Evolutionary conservation across 2,888 invertebrate species (phyloP).

Genomic region (Atherix ibis): DNA sequence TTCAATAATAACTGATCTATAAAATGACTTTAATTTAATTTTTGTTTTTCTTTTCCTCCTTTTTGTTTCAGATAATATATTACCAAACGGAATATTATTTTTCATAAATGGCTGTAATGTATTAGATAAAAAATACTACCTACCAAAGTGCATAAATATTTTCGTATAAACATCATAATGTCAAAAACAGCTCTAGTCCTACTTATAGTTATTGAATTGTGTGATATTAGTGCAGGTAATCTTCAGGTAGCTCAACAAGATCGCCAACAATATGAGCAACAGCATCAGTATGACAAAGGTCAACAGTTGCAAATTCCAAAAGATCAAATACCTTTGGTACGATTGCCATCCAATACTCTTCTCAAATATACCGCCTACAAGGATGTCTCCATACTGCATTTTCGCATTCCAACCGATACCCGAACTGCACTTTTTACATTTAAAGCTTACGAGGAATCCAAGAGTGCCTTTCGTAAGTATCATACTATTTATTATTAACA

Average conservation of each 20-base stretch:
- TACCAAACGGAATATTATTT: no score
- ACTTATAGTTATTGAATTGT: constrained; percentile 8
- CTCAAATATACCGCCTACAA: constrained; percentile 39
- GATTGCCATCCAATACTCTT: constrained; percentile 34
- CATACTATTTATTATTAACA: neutral
- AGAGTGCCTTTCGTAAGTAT: constrained; percentile 32
- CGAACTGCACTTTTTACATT: constrained; percentile 33
- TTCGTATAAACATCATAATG: no score
- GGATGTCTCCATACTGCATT: constrained; percentile 42
- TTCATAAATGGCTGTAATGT: no score
- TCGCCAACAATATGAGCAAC: constrained; percentile 9
- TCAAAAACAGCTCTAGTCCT: constrained; percentile 8
- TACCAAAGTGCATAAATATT: no score
- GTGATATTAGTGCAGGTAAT: constrained; percentile 8
- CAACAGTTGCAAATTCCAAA: constrained; percentile 20
- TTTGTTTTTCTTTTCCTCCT: no score
- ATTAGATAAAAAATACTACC: no score
- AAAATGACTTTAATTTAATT: no score
- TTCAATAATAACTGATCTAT: no score
- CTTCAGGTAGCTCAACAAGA: constrained; percentile 12
- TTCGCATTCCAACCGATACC: constrained; percentile 37
- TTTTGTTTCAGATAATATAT: no score
- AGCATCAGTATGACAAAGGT: constrained; percentile 9
- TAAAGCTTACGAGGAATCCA: constrained; percentile 31
- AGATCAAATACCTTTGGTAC: constrained; percentile 26